Base-by-base conservation (phyloP, 1,140 invertebrate species). In the Cyrtorhinus lividipennis region DNA sequence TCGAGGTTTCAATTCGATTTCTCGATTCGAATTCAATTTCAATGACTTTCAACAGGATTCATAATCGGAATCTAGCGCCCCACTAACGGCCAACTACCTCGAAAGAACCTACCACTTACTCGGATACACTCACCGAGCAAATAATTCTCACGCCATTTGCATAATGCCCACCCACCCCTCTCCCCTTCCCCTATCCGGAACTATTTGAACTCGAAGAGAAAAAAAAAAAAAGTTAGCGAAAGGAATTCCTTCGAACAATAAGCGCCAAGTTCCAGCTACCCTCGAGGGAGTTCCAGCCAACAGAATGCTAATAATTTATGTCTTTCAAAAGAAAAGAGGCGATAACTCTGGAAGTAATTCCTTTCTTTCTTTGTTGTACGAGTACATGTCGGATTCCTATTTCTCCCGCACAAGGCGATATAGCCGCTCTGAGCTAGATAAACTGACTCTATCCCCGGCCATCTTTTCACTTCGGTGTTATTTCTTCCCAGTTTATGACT, bases 311-410 rank as follows among this genome's bases (percentile, higher is more conserved):
- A 38, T 38, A 38, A 38, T 38, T 38, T 38, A 38, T 38, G 30
- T 38, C 30, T 15, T 38, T 15, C 15, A 5, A 15, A 38, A 15
- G 30, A 38, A 38, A 38, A 38, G 30, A 38, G 30, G 30, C 30
- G 30, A 38, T 38, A 38, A 38, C 30, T 38, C 30, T 38, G 30
- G 30, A 38, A 38, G 30, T 15, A 38, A 38, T 38, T 38, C 30
- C 30, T 15, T 38, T 38, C 30, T 38, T 38, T 38, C 30, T 38
- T 38, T 38, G 30, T 38, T 38, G 30, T 38, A 13, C 48, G 10
- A 53, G 48, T 22, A 53, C 48, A 53, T 53, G 48, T 53, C 48
- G 48, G 48, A 53, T 53, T 53, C 48, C 48, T 53, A 22, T 53
- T 53, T 53, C 20, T 22, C 20, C 20, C 8, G n/a, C 8, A 8